These are phyloP conservation scores for Campopleginae sp. DNA, from an alignment of 2,888 invertebrate species.

Conservation along the genomic window DNA sequence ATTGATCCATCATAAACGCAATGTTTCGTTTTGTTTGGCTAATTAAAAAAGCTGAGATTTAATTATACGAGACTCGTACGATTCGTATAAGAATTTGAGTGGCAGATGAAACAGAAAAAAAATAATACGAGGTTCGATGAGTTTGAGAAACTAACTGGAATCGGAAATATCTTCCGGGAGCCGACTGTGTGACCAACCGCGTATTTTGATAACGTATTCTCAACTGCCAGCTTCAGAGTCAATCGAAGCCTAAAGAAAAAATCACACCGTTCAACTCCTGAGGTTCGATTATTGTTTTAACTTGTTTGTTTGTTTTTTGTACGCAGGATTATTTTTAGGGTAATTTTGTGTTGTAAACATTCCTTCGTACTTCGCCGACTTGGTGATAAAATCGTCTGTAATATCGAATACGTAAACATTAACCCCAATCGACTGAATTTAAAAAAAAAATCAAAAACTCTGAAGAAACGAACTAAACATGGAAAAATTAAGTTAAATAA, in stretches of 20 bases:
- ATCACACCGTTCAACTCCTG: slow-evolving; percentile 17
- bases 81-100: slow-evolving; percentile 33
- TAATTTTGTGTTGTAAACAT: slow-evolving; percentile 59
- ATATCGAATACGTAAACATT: slow-evolving; percentile 14
- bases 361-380: slow-evolving; percentile 58
- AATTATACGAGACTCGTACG: slow-evolving; percentile 36
- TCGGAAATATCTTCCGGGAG: slow-evolving; percentile 29
- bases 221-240: not conserved
- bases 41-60: slow-evolving; percentile 36
- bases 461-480: slow-evolving; percentile 8
- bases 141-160: slow-evolving; percentile 52
- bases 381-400: slow-evolving; percentile 32
- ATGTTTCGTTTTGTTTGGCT: slow-evolving; percentile 20
- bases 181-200: slow-evolving; percentile 1
- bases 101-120: slow-evolving; percentile 14
- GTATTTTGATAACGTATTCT: slow-evolving; percentile 17
- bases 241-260: slow-evolving; percentile 7
- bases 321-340: slow-evolving; percentile 60
- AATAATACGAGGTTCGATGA: slow-evolving; percentile 26
- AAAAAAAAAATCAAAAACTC: slow-evolving; percentile 1
- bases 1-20: slow-evolving; percentile 45
- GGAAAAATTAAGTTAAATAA: not conserved
- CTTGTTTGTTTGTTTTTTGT: slow-evolving; percentile 22
- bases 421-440: slow-evolving; percentile 21
- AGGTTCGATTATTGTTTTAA: slow-evolving; percentile 44